phyloP scores from a whole-genome alignment of 2,113 vertebrate species.

The Petaurus breviceps region DNA sequence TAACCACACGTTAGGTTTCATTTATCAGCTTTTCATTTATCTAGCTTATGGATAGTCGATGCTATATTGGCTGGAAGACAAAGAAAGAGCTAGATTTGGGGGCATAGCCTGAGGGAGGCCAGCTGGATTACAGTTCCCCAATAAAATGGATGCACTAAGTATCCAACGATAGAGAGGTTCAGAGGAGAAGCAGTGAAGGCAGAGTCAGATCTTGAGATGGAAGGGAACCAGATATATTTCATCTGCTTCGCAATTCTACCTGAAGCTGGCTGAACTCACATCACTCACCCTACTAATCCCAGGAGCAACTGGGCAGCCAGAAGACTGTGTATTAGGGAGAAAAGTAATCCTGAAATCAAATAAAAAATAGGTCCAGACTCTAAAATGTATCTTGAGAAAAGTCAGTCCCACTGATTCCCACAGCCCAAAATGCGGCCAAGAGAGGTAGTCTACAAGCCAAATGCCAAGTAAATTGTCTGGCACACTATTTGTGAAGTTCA shows the following conservation, averaged over 20 bases:
- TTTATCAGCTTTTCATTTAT: not conserved
- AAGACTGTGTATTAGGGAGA: slow-evolving; percentile 46
- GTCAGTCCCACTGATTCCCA: slow-evolving; percentile 28
- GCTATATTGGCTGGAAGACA: not conserved
- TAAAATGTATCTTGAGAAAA: slow-evolving; percentile 44
- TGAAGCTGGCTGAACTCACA: slow-evolving; percentile 30
- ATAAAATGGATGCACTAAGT: not conserved
- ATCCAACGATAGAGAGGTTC: not conserved
- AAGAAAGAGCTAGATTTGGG: slow-evolving; percentile 19
- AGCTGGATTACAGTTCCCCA: not conserved
- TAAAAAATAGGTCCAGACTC: slow-evolving; percentile 32
- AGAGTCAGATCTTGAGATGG: not conserved
- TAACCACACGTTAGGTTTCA: not conserved
- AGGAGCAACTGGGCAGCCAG: slow-evolving; percentile 40
- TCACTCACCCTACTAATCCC: slow-evolving; percentile 48
- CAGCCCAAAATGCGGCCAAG: slow-evolving; percentile 42
- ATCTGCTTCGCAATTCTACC: slow-evolving; percentile 44
- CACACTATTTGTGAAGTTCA: not conserved
- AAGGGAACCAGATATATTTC: slow-evolving; percentile 22
- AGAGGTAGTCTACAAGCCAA: slow-evolving; percentile 9
- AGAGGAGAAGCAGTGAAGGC: not conserved
- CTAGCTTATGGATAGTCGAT: not conserved
- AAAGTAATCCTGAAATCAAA: slow-evolving; percentile 53
- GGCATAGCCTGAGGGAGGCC: not conserved
- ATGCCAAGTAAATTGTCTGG: slow-evolving; percentile 49